These are phyloP conservation scores for Hipparchia semele DNA, from an alignment of 2,888 invertebrate species.

Conservation along the genomic window DNA sequence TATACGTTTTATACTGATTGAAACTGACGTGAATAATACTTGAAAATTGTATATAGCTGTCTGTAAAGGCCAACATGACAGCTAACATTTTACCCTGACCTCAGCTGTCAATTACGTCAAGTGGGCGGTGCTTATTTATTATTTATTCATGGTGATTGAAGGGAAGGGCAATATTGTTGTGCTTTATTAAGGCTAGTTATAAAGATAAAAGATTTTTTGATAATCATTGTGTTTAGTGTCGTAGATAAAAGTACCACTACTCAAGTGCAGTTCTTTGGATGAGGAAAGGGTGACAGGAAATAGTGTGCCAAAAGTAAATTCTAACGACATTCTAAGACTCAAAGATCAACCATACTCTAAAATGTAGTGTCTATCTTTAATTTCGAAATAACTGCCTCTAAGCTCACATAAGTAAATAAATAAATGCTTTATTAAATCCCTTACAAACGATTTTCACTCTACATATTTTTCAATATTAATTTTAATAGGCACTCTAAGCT, in stretches of 20 bases:
- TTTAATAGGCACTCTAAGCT: too few species aligned
- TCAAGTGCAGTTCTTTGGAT: neutral
- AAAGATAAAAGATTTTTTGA: neutral
- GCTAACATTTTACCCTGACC: constrained; percentile 24
- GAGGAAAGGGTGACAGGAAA: too few species aligned
- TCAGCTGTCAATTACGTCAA: constrained; percentile 31
- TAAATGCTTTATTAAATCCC: too few species aligned
- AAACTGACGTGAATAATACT: constrained; percentile 28
- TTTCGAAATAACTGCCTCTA: too few species aligned
- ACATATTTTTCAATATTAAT: too few species aligned
- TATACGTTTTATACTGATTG: constrained; percentile 13
- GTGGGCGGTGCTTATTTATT: constrained; percentile 27
- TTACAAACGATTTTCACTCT: too few species aligned
- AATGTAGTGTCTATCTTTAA: too few species aligned
- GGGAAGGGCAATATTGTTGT: neutral
- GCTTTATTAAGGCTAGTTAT: constrained; percentile 1
- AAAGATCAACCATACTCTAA: too few species aligned
- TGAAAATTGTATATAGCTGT: constrained; percentile 22
- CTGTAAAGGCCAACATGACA: constrained; percentile 28
- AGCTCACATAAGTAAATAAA: too few species aligned
- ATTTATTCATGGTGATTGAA: constrained; percentile 22
- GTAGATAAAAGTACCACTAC: neutral
- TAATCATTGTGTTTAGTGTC: neutral
- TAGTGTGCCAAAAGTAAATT: too few species aligned
- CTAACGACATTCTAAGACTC: too few species aligned